Base-by-base conservation (phyloP, 1,140 invertebrate species). In the Trissolcus basalis region DNA sequence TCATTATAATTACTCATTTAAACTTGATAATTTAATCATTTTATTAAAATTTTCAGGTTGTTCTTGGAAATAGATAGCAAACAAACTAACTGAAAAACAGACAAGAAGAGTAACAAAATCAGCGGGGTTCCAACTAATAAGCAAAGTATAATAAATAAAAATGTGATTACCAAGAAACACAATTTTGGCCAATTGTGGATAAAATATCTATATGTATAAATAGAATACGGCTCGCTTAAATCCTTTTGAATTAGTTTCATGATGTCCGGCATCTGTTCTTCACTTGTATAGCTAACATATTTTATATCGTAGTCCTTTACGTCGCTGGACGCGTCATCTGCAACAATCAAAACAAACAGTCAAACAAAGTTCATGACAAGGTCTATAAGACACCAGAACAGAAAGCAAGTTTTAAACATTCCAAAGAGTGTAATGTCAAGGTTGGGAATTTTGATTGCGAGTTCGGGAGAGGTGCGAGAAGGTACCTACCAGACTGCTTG, bases 191-290 rank as follows among this genome's bases (percentile, higher is more conserved):
- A 99, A 89, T 99, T 99, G 87, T 99, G 97, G 87, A 99, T 99
- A 91, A 99, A 99, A 92, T 99, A 99, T 90, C 98, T 93, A 91
- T 99, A 99, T 36, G 98, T 99, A 89, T 99, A 99, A 90, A 99
- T 99, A 67, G 97, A 99, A 90, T 99, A 99, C 27, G 98, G 98
- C 92, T 99, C 98, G 69, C 97, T 99, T 73, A 99, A 91, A 90
- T 99, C 98, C 87, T 97, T 98, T 85, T 98, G 97, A 85, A 99
- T 99, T 81, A 99, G 92, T 90, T 95, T 93, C 96, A 99, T 99
- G 77, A 99, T 99, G 84, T 96, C 93, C 76, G 95, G 93, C 95
- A 98, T 97, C 90, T 98, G 96, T 71, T 93, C 83, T 90, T 98
- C 96, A 93, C 89, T 96, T 90, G 89, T 97, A 96, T 82, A 94